These are phyloP conservation scores for Aviceda cuculoides DNA, from an alignment of 2,797 vertebrate species.

Conservation along the genomic window DNA sequence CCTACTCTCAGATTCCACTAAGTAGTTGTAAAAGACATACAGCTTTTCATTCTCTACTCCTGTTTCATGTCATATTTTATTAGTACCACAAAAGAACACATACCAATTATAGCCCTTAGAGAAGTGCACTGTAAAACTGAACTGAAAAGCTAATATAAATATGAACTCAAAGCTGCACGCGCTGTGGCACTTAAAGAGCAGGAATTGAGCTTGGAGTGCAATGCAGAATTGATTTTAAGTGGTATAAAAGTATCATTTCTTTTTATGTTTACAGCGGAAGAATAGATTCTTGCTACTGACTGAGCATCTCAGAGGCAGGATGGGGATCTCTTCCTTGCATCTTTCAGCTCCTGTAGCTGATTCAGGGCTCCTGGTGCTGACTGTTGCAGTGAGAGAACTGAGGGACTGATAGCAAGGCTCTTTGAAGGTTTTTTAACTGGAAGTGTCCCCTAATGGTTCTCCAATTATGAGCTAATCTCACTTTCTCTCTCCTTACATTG, in stretches of 20 bases:
- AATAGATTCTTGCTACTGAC: background rate
- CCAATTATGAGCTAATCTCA: background rate
- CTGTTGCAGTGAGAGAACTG: background rate
- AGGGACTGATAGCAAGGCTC: background rate
- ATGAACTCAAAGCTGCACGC: background rate
- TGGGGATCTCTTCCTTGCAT: background rate
- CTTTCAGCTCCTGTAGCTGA: background rate
- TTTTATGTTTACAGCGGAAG: background rate
- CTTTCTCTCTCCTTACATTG: background rate
- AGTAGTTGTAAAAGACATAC: background rate
- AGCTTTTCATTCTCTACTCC: background rate
- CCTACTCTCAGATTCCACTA: background rate
- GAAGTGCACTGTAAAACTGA: background rate
- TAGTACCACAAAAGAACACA: background rate
- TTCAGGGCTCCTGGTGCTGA: background rate
- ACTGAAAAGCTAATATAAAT: background rate
- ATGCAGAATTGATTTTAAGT: background rate
- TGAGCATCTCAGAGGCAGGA: background rate
- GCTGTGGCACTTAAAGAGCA: background rate
- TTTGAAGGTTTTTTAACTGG: background rate
- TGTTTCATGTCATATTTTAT: background rate
- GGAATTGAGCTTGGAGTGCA: background rate
- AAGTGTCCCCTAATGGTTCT: background rate
- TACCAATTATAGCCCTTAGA: background rate
- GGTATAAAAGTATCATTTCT: background rate